Percentiles rank a stretch among this genome's conserved stretches.
Conservation (phyloP, 2,113 vertebrate genomes). For the Callospermophilus lateralis region DNA sequence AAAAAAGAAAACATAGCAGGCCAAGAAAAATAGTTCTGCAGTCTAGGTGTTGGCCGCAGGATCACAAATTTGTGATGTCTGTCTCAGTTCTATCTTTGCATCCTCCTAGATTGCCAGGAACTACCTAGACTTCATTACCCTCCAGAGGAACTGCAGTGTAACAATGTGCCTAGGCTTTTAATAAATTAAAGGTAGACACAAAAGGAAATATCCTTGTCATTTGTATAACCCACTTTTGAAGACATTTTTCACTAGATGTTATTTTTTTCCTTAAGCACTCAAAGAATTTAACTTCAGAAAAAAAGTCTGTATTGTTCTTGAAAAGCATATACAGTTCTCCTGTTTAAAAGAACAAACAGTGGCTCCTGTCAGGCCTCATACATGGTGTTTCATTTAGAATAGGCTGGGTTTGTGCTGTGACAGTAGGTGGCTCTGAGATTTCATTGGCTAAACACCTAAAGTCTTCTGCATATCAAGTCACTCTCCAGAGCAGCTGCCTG, state of each 20-base stretch:
- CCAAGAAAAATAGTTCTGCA: neutral
- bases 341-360: neutral
- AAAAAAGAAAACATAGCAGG: neutral
- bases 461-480: neutral
- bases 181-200: neutral
- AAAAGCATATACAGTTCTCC: neutral
- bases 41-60: neutral
- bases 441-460: neutral
- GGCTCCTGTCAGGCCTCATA: neutral
- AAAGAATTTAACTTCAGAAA: neutral
- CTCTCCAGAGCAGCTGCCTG: neutral
- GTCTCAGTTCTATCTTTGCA: neutral
- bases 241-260: neutral
- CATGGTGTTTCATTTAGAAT: neutral
- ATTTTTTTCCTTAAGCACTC: neutral
- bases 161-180: neutral
- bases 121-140: neutral
- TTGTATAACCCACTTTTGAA: constrained; percentile 21
- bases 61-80: neutral
- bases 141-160: neutral
- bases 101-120: neutral
- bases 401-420: neutral
- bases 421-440: neutral
- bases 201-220: neutral
- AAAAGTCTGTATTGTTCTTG: neutral